Percentiles rank a stretch among this genome's conserved stretches.
phyloP scores from a whole-genome alignment of 1,140 invertebrate species.

The Saxidomus purpurata region DNA sequence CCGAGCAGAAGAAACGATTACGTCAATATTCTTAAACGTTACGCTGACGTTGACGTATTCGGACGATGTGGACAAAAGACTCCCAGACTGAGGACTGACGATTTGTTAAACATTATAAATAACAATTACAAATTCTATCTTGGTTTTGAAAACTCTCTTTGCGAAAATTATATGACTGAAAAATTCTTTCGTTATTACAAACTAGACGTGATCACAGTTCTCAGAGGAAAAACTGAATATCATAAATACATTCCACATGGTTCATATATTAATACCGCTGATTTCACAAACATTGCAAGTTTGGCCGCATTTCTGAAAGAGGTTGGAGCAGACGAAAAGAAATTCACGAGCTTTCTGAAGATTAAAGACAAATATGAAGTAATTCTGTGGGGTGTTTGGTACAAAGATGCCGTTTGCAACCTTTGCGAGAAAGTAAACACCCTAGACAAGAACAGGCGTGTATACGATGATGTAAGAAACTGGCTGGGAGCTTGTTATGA shows the following conservation, averaged over 20 bases:
- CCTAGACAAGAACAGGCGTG: not conserved
- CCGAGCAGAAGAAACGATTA: slow-evolving; percentile 88
- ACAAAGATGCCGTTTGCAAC: slow-evolving; percentile 55
- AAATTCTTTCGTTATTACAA: slow-evolving; percentile 90
- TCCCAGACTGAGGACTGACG: too few species aligned
- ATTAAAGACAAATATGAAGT: slow-evolving; percentile 77
- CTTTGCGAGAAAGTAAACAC: slow-evolving; percentile 61
- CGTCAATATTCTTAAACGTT: slow-evolving; percentile 87
- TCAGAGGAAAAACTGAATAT: slow-evolving; percentile 90
- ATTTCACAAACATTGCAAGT: slow-evolving; percentile 87
- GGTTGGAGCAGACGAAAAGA: slow-evolving; percentile 85
- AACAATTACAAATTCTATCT: slow-evolving; percentile 85
- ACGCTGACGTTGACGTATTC: slow-evolving; percentile 89
- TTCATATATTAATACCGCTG: slow-evolving; percentile 90
- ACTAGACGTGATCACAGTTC: slow-evolving; percentile 89
- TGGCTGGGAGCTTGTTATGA: slow-evolving; percentile 26
- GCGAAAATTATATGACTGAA: slow-evolving; percentile 98
- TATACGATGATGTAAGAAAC: not conserved
- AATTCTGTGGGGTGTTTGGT: not conserved
- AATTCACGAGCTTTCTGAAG: slow-evolving; percentile 80
- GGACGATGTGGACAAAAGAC: slow-evolving; percentile 88
- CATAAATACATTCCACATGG: slow-evolving; percentile 88
- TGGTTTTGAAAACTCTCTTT: slow-evolving; percentile 94
- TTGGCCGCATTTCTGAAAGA: slow-evolving; percentile 87
- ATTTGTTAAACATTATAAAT: slow-evolving; percentile 66